Evolutionary conservation across 2,888 invertebrate genomes (phyloP), one percentile per base, ranked within the genome.

Genomic region (Apamea epomidion): DNA sequence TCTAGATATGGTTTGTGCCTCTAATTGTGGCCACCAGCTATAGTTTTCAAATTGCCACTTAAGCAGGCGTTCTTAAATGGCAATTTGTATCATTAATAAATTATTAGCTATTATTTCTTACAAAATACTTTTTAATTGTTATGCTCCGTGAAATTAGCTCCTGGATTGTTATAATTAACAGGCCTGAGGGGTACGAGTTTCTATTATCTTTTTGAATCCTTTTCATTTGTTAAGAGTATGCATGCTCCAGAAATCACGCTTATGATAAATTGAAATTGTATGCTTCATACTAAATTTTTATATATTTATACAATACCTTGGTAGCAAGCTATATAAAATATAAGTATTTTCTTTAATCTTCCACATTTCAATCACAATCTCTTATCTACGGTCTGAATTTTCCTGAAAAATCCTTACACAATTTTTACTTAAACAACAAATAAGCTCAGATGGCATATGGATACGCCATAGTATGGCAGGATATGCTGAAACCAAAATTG

Each of bases 111-210:
- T 82, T 67, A 60, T 42, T 60, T 68, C 32, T 65, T 25, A 80
- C 65, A 81, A 81, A 74, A 73, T 48, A 82, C 14, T 74, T 81
- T 80, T 65, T 74, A 81, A 80, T 81, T 80, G 64, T 74, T 67
- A 73, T 45, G 37, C 25, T 58, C 58, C 74, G 25, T 51, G 45
- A 74, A 48, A 74, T 80, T 67, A 67, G 5, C 10, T 67, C 10
- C 7, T 67, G 16, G 48, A 48, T 51, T 58, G 16, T 42, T 67
- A 81, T 67, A 48, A 18, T 32, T 25, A 48, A 60, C 16, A 16
- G 16, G 3, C 48, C 16, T 51, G 2, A 18, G 8, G 29, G 42
- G 1, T 37, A 78, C 58, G 18, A 48, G 2, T 58, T 14, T 65
- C 2, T 21, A 21, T 32, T 64, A 14, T 42, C 10, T 18, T n/a